Conservation (phyloP, 2,113 vertebrate species). For the Sebastes fasciatus region DNA sequence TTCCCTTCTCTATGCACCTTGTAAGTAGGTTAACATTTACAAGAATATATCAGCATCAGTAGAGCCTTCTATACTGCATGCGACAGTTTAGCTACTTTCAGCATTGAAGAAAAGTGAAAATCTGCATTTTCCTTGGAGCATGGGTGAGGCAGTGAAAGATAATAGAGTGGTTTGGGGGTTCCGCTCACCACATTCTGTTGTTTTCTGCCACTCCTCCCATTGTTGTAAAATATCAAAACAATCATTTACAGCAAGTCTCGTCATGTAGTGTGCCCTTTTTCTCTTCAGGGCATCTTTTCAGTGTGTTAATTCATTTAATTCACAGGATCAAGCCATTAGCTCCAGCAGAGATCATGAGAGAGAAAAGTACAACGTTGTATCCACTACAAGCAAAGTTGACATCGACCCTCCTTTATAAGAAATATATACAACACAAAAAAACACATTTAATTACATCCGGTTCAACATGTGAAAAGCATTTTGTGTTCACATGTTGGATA, state of each 20-base stretch:
- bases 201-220: constrained; percentile 9
- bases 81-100: background rate
- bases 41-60: background rate
- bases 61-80: background rate
- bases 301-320: constrained; percentile 8
- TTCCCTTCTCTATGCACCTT: background rate
- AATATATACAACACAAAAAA: background rate
- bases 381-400: background rate
- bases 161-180: background rate
- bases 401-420: background rate
- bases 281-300: background rate
- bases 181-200: background rate
- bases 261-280: background rate
- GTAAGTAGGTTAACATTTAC: background rate
- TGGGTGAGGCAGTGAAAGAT: background rate
- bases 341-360: background rate
- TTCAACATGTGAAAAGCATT: background rate
- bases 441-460: background rate
- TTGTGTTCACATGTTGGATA: background rate
- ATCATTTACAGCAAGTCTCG: constrained; percentile 6
- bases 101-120: background rate
- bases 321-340: background rate
- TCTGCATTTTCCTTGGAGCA: background rate
- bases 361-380: background rate
- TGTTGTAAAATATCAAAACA: constrained; percentile 40